Evolutionary conservation across 2,888 invertebrate genomes (phyloP), one percentile per base, ranked within the genome.

Genomic region (Cactoblastis cactorum): DNA sequence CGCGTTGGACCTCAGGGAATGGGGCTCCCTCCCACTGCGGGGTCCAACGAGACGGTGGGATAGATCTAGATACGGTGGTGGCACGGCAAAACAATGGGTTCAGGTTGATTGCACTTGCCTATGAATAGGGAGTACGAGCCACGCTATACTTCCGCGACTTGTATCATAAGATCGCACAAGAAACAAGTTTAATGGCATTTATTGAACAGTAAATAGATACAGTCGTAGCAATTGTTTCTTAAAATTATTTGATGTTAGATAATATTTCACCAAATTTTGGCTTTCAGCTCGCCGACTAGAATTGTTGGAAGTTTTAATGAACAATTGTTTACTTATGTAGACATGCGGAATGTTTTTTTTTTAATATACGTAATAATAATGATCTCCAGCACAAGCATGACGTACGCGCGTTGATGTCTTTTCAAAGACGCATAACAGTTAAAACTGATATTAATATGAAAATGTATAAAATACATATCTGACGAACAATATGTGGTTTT

Each of bases 21-120:
- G 53, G 62, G 48, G 52, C 53, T 55, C 11, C 28, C 50, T 54
- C 53, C 56, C 53, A 53, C 54, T 45, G 48, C 45, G n/a, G n/a
- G n/a, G n/a, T n/a, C 46, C 24, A n/a, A 47, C 37, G 19, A 24
- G 54, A 58, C 57, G 70, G 60, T 52, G 61, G 56, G 53, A 63
- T 15, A 57, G 72, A 19, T 60, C 71, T 61, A 49, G 58, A 51
- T 59, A 57, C 28, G 50, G 43, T 71, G 69, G 77, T 49, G 50
- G 53, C 52, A 57, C 46, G 59, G 53, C 58, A 70, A 76, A 83
- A 86, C 86, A 86, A 86, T 85, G 71, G 74, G 79, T 84, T 79
- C 80, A 77, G 82, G 81, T 83, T 81, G 81, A 86, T 85, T 77
- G 81, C 83, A 80, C 83, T 77, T 76, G 75, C 69, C 76, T 75